phyloP scores from a whole-genome alignment of 1,140 invertebrate genomes.

The Meteorus sp. region DNA sequence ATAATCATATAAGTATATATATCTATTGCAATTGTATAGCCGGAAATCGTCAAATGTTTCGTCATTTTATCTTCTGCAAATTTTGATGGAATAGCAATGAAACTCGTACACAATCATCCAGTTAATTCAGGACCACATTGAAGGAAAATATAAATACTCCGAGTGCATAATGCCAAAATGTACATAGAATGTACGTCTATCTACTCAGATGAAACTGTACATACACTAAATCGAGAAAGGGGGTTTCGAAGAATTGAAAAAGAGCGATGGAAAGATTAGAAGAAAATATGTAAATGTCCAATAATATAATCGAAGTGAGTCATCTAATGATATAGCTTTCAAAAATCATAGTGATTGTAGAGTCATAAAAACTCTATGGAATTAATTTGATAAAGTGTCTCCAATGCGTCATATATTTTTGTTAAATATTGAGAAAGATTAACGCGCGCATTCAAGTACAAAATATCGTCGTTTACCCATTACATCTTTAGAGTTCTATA shows the following conservation, averaged over 20 bases:
- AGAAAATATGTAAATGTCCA: background rate
- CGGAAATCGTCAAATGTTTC: too few relatives aligned
- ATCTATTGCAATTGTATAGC: too few relatives aligned
- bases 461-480: conserved; percentile 2
- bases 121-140: background rate
- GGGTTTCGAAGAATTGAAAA: conserved; percentile 13
- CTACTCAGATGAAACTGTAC: conserved; percentile 25
- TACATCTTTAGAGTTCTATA: conserved; percentile 4
- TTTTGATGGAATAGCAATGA: too few relatives aligned
- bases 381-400: background rate
- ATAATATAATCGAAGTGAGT: background rate
- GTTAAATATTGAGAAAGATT: background rate
- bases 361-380: too few relatives aligned
- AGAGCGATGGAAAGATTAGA: too few relatives aligned
- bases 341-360: too few relatives aligned
- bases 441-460: conserved; percentile 18
- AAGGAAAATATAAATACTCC: conserved; percentile 6
- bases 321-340: background rate
- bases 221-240: conserved; percentile 23
- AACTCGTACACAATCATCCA: conserved; percentile 5
- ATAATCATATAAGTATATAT: too few relatives aligned
- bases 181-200: conserved; percentile 24
- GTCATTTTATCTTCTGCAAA: too few relatives aligned
- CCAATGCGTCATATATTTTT: background rate
- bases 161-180: background rate